Percentiles rank a stretch among this genome's conserved stretches.
phyloP scores from a whole-genome alignment of 1,140 invertebrate species.

The Aphelenchoides avenae region DNA sequence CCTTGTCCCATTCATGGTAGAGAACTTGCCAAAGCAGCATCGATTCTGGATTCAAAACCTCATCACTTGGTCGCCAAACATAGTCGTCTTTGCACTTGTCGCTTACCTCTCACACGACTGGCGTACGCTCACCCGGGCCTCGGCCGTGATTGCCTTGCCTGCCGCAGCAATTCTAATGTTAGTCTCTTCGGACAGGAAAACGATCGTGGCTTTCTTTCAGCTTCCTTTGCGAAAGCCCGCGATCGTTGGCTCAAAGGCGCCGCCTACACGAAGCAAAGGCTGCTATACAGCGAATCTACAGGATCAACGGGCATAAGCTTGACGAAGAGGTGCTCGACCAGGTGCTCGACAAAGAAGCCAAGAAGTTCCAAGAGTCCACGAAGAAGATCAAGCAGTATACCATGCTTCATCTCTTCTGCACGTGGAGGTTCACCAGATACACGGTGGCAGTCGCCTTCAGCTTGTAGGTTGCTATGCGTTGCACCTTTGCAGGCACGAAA shows the following conservation, averaged over 20 bases:
- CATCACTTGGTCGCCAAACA: slow-evolving; percentile 40
- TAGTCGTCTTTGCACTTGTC: slow-evolving; percentile 37
- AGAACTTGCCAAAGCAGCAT: slow-evolving; percentile 44
- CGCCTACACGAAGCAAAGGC: slow-evolving; percentile 43
- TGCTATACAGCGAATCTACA: slow-evolving; percentile 38
- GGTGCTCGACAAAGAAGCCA: slow-evolving; percentile 34
- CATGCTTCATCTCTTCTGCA: slow-evolving; percentile 47
- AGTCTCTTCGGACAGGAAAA: neutral
- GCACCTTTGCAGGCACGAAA: slow-evolving; percentile 12
- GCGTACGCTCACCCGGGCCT: slow-evolving; percentile 28
- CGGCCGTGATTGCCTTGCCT: slow-evolving; percentile 33
- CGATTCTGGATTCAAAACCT: slow-evolving; percentile 43
- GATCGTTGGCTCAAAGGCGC: slow-evolving; percentile 50
- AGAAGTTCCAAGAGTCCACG: slow-evolving; percentile 20
- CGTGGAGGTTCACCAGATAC: slow-evolving; percentile 37
- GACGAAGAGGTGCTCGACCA: slow-evolving; percentile 39
- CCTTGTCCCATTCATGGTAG: slow-evolving; percentile 42
- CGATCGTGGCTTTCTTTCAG: neutral
- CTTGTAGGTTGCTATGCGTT: slow-evolving; percentile 39
- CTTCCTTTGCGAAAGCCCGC: slow-evolving; percentile 50
- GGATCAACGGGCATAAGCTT: slow-evolving; percentile 28
- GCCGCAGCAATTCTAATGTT: slow-evolving; percentile 21
- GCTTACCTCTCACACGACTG: slow-evolving; percentile 38
- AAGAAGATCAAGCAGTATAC: slow-evolving; percentile 43
- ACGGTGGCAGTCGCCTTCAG: slow-evolving; percentile 46